phyloP scores from a whole-genome alignment of 2,797 vertebrate species.

The Neostethus bicornis region DNA sequence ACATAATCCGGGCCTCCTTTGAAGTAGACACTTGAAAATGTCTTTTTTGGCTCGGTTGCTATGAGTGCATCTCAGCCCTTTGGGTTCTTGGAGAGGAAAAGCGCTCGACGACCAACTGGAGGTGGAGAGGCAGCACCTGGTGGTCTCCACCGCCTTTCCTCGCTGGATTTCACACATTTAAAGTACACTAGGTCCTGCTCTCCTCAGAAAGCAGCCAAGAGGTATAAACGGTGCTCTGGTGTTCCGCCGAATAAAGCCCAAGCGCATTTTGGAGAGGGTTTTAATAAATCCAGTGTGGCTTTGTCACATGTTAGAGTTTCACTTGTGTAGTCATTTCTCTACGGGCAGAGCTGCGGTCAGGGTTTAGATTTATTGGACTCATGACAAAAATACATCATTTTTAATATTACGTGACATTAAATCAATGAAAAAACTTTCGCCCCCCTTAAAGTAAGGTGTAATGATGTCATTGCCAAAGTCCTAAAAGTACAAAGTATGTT shows the following conservation, averaged over 20 bases:
- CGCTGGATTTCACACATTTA: constrained; percentile 69
- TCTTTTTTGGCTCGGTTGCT: constrained; percentile 78
- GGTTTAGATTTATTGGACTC: constrained; percentile 51
- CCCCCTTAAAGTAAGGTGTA: background rate
- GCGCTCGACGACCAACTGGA: constrained; percentile 61
- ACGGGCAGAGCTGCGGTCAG: constrained; percentile 45
- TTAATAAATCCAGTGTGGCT: constrained; percentile 70
- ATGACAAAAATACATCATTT: constrained; percentile 20
- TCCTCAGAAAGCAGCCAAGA: constrained; percentile 58
- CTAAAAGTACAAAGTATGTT: too few species aligned
- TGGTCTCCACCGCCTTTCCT: constrained; percentile 61
- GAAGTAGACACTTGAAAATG: constrained; percentile 81
- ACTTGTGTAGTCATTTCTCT: constrained; percentile 50
- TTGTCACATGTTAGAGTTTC: constrained; percentile 55
- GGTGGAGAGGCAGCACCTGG: constrained; percentile 77
- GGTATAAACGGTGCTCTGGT: constrained; percentile 51
- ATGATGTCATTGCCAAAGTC: background rate
- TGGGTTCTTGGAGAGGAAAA: constrained; percentile 75
- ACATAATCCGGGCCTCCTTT: constrained; percentile 82
- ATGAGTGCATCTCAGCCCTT: constrained; percentile 73
- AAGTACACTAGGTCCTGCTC: constrained; percentile 55
- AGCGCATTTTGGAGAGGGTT: constrained; percentile 59
- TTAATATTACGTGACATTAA: constrained; percentile 19
- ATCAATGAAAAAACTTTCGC: too few species aligned
- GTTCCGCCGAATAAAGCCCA: constrained; percentile 56